phyloP scores from a whole-genome alignment of 2,797 vertebrate genomes.

The Tapera naevia region DNA sequence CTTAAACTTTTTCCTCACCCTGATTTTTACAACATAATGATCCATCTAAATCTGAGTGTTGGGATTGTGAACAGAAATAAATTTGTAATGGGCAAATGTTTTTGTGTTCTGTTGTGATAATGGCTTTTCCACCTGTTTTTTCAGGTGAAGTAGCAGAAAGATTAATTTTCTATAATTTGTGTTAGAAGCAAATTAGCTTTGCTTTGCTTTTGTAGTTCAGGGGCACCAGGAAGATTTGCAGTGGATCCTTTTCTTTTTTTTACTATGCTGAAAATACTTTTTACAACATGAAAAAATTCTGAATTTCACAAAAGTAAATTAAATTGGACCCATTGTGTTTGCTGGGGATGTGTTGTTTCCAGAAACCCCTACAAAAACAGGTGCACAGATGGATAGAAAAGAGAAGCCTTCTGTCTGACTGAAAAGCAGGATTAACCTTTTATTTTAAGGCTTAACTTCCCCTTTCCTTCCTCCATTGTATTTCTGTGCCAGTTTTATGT shows the following conservation, averaged over 20 bases:
- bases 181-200: not conserved
- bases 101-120: not conserved
- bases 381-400: not conserved
- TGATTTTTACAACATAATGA: rapidly evolving
- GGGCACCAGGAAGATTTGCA: not conserved
- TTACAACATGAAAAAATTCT: not conserved
- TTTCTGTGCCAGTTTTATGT: not conserved
- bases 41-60: not conserved
- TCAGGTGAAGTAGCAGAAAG: not conserved
- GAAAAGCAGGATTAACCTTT: not conserved
- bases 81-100: not conserved
- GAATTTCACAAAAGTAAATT: not conserved
- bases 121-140: not conserved
- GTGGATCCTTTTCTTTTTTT: not conserved
- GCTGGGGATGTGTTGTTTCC: not conserved
- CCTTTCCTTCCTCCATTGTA: not conserved
- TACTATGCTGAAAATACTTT: not conserved
- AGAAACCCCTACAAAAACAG: not conserved
- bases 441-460: not conserved
- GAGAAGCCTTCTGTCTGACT: not conserved
- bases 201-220: not conserved
- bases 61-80: not conserved
- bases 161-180: rapidly evolving
- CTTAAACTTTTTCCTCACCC: not conserved
- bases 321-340: not conserved